phyloP scores from a whole-genome alignment of 2,888 invertebrate genomes.

The Caenorhabditis sp. region DNA sequence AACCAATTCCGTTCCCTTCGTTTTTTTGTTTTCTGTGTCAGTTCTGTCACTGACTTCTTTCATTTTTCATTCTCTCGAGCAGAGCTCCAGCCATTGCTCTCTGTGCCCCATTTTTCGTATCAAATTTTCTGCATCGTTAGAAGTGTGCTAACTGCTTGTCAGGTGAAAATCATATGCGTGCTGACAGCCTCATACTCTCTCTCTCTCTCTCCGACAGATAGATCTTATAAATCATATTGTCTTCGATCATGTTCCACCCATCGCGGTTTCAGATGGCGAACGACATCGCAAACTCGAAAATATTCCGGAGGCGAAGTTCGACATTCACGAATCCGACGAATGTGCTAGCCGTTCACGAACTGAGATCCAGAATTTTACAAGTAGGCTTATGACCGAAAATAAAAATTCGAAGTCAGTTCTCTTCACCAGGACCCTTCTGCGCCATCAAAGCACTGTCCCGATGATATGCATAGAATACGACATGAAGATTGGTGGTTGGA shows the following conservation, averaged over 20 bases:
- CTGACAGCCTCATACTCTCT: not conserved
- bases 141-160: not conserved
- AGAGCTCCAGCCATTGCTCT: constrained; percentile 29
- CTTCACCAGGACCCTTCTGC: constrained; percentile 37
- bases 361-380: constrained; percentile 61
- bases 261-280: constrained; percentile 36
- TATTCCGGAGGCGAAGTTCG: constrained; percentile 57
- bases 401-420: not conserved
- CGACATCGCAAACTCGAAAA: constrained; percentile 46
- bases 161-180: constrained; percentile 6
- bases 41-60: constrained; percentile 20
- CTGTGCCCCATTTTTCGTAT: constrained; percentile 32
- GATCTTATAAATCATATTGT: not conserved
- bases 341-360: constrained; percentile 59
- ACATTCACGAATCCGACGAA: constrained; percentile 62
- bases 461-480: constrained; percentile 69
- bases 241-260: not conserved
- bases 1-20: constrained; percentile 27
- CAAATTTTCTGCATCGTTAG: constrained; percentile 1
- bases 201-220: not conserved
- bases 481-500: constrained; percentile 77
- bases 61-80: constrained; percentile 31
- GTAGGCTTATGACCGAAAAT: constrained; percentile 16
- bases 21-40: constrained; percentile 34
- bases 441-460: constrained; percentile 34